Conservation (phyloP, 2,113 vertebrate genomes). For the Alaudala cheleensis region DNA sequence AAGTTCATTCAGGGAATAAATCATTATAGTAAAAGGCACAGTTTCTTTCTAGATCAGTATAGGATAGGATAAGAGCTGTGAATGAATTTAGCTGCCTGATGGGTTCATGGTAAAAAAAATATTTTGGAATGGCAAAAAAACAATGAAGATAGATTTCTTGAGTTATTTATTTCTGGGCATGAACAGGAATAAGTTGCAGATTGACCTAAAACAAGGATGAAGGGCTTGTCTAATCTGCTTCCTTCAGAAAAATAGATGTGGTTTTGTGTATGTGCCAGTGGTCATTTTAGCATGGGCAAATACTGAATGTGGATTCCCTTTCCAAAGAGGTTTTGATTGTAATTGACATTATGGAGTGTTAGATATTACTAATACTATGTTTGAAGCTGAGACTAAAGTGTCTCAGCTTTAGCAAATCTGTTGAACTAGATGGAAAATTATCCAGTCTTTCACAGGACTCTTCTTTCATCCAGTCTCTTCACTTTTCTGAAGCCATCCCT, state of each 20-base stretch:
- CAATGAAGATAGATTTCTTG: neutral
- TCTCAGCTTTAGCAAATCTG: neutral
- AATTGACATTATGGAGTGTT: neutral
- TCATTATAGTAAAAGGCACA: neutral
- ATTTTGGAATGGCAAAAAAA: neutral
- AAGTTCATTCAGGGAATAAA: neutral
- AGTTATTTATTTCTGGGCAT: neutral
- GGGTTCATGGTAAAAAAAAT: too few relatives aligned
- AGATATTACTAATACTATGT: neutral
- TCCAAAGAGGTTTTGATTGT: neutral
- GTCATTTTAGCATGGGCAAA: neutral
- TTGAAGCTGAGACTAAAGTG: neutral
- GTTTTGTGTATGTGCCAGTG: neutral
- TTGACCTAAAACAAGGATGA: neutral
- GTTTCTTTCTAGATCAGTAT: neutral
- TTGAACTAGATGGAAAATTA: neutral
- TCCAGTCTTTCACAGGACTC: neutral
- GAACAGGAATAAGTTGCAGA: neutral
- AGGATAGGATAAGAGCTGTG: neutral
- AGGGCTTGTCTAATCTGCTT: neutral
- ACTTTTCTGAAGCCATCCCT: neutral
- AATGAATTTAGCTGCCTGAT: neutral
- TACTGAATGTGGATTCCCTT: neutral
- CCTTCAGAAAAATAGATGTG: neutral
- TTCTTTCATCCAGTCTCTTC: too few relatives aligned